These are phyloP conservation scores for Acanthosepion lycidas DNA, from an alignment of 2,888 invertebrate species.

Conservation along the genomic window DNA sequence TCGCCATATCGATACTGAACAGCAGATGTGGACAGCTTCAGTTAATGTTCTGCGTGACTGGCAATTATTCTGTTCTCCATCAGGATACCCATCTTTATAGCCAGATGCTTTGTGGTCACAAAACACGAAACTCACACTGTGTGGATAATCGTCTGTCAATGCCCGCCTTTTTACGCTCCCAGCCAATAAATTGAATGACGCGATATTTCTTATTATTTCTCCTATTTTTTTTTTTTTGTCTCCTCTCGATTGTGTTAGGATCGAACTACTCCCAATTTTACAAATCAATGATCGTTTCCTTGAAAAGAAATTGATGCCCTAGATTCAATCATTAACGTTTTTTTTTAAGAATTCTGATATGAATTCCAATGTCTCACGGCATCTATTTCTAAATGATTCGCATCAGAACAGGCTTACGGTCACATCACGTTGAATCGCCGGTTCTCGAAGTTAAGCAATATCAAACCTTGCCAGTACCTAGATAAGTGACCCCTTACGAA, in stretches of 20 bases:
- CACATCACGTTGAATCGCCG: no score
- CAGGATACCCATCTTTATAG: not conserved
- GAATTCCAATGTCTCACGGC: not conserved
- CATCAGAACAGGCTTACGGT: not conserved
- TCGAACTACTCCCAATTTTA: not conserved
- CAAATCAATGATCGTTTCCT: not conserved
- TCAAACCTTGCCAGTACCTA: no score
- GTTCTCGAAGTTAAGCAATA: no score
- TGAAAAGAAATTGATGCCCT: not conserved
- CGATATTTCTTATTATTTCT: not conserved
- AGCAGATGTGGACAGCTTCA: not conserved
- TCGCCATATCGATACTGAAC: not conserved
- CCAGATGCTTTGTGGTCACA: not conserved
- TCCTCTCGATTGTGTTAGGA: not conserved
- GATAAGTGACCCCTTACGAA: no score
- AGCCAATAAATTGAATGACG: not conserved
- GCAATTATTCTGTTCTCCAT: not conserved
- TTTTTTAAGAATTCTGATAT: not conserved
- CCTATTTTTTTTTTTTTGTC: not conserved
- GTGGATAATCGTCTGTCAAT: not conserved
- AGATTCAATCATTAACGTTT: not conserved
- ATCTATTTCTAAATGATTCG: not conserved
- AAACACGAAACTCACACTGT: not conserved
- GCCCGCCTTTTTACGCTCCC: not conserved
- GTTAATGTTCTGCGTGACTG: conserved; percentile 33